These are phyloP conservation scores for Sphaerophoria taeniata DNA, from an alignment of 2,888 invertebrate genomes.

Conservation along the genomic window DNA sequence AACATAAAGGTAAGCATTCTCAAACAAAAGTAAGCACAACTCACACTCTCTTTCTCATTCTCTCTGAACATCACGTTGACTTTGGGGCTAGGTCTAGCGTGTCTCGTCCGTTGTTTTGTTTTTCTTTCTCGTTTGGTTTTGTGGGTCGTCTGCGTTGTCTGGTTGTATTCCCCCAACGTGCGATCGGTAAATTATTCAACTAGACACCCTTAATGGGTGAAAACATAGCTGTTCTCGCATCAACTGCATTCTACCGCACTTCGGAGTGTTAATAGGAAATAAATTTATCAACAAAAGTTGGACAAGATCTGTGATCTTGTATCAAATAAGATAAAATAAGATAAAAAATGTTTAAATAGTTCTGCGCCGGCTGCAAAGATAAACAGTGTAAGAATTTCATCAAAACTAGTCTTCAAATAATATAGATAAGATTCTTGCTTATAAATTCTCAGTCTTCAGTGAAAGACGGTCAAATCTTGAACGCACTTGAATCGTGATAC, in stretches of 20 bases:
- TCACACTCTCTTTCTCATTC: neutral
- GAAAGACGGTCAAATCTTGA: slow-evolving; percentile 40
- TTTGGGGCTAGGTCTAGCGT: neutral
- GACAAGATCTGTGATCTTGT: slow-evolving; percentile 29
- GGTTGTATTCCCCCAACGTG: slow-evolving; percentile 46
- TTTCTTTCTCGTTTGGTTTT: neutral
- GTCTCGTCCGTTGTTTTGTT: slow-evolving; percentile 2
- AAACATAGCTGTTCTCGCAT: slow-evolving; percentile 40
- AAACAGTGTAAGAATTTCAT: slow-evolving; percentile 16
- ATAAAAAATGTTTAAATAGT: slow-evolving; percentile 22
- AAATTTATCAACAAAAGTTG: slow-evolving; percentile 21
- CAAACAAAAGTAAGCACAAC: slow-evolving; percentile 10
- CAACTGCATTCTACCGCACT: slow-evolving; percentile 12
- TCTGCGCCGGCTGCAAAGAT: slow-evolving; percentile 34
- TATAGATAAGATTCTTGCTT: slow-evolving; percentile 6
- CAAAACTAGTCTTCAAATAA: neutral
- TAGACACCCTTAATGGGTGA: slow-evolving; percentile 69
- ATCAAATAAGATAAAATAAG: neutral
- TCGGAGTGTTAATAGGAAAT: slow-evolving; percentile 2
- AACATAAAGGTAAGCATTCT: neutral
- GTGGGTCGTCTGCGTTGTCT: slow-evolving; percentile 42
- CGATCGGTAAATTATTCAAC: slow-evolving; percentile 62
- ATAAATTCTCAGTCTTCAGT: slow-evolving; percentile 3
- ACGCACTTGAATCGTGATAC: neutral
- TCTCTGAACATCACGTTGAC: neutral